A percentile compares a stretch with the other conserved stretches of the same genome.
Evolutionary conservation across 2,113 vertebrate genomes (phyloP).

Genomic region (Ochotona curzoniae): DNA sequence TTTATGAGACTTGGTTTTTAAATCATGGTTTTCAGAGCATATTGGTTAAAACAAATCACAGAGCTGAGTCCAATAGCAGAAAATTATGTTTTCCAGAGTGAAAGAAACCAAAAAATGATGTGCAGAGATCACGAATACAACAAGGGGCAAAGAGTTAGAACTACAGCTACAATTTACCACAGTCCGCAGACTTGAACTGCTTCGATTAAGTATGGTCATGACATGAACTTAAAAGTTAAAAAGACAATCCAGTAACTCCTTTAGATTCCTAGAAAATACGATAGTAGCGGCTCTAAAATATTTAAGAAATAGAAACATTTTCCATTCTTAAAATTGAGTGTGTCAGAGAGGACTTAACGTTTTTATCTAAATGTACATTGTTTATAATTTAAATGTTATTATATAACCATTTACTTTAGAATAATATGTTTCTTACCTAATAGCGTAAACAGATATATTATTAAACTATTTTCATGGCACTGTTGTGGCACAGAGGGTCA

Average conservation of each 20-base stretch:
- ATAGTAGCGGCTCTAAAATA: neutral
- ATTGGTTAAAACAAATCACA: neutral
- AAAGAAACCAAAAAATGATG: neutral
- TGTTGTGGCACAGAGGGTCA: no score
- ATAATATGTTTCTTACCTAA: neutral
- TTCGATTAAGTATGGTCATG: neutral
- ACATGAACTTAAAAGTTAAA: neutral
- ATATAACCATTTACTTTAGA: constrained; percentile 19
- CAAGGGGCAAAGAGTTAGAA: neutral
- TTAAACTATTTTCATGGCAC: neutral
- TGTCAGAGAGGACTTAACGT: neutral
- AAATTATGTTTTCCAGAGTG: neutral
- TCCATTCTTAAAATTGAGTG: neutral
- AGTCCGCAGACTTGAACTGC: neutral
- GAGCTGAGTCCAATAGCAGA: neutral
- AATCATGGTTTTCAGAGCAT: neutral
- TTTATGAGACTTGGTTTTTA: neutral
- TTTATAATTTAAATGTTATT: neutral
- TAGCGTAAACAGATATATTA: neutral
- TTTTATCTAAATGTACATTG: neutral
- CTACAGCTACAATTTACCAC: neutral
- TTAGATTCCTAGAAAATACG: neutral
- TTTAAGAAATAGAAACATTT: neutral
- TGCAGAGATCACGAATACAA: neutral
- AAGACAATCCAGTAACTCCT: neutral